Conservation (phyloP, 1,140 invertebrate genomes). For the Drosophila burlai region DNA sequence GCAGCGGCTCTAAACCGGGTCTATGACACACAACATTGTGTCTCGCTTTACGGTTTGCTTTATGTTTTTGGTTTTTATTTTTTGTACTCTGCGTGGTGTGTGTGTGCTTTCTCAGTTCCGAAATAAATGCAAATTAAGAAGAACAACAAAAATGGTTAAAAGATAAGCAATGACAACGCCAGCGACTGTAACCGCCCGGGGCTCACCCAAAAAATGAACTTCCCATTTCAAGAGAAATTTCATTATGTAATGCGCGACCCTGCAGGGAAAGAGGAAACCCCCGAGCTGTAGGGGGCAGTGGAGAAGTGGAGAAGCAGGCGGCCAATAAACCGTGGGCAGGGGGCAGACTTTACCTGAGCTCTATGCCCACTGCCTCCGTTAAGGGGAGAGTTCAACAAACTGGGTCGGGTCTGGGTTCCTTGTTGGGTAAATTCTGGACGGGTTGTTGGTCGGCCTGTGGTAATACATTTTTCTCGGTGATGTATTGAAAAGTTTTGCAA, state of each 20-base stretch:
- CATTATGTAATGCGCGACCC: constrained; percentile 42
- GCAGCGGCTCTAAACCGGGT: constrained; percentile 29
- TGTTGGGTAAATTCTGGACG: constrained; percentile 1
- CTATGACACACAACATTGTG: constrained; percentile 39
- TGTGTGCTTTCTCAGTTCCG: constrained; percentile 47
- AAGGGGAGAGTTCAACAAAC: constrained; percentile 38
- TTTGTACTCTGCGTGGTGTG: background rate
- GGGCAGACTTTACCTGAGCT: constrained; percentile 28
- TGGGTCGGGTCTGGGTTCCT: background rate
- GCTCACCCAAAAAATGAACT: constrained; percentile 36
- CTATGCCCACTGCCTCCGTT: background rate
- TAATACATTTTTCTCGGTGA: background rate
- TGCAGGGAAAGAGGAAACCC: background rate
- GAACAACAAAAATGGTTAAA: constrained; percentile 24
- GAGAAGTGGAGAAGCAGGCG: background rate
- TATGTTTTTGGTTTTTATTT: constrained; percentile 1
- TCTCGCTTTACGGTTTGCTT: constrained; percentile 17
- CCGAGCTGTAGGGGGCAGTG: background rate
- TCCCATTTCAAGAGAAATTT: constrained; percentile 49
- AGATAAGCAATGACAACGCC: constrained; percentile 58
- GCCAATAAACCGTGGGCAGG: constrained; percentile 25
- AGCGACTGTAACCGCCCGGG: constrained; percentile 18
- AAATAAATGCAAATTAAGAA: constrained; percentile 69
- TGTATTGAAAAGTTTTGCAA: background rate
- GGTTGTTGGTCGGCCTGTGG: background rate